Percentiles rank a stretch among this genome's conserved stretches.
Evolutionary conservation across 2,888 invertebrate genomes (phyloP).

Genomic region (Elgonia sp.): DNA sequence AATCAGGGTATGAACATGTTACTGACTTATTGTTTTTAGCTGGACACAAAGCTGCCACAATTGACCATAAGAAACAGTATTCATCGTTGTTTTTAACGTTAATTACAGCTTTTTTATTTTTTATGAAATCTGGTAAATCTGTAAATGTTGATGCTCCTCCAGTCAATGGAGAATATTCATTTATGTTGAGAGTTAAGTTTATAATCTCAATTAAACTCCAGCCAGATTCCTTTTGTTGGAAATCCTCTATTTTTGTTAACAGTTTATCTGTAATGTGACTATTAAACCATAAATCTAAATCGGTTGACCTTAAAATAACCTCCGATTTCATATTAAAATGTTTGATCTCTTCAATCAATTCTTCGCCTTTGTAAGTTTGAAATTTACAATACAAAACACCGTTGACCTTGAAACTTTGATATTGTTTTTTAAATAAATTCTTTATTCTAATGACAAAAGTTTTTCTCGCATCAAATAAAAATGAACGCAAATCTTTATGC

Average conservation of each 20-base stretch:
- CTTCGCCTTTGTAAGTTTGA: background rate
- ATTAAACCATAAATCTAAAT: constrained; percentile 32
- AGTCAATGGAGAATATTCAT: constrained; percentile 68
- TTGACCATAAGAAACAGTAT: no score
- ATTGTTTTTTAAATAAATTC: background rate
- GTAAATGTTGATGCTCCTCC: constrained; percentile 70
- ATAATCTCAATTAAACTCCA: no score
- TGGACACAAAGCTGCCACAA: constrained; percentile 74
- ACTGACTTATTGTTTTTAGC: constrained; percentile 32
- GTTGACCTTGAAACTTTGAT: constrained; percentile 1
- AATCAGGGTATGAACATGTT: constrained; percentile 72
- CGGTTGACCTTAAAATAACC: constrained; percentile 35
- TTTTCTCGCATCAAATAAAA: background rate
- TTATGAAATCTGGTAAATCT: constrained; percentile 70
- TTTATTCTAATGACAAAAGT: no score
- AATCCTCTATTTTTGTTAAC: constrained; percentile 43
- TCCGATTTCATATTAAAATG: constrained; percentile 8
- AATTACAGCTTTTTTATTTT: constrained; percentile 70
- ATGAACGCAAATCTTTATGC: constrained; percentile 7
- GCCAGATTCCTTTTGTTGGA: constrained; percentile 35
- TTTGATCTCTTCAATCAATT: constrained; percentile 29
- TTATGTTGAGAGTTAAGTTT: constrained; percentile 74
- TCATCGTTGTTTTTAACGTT: constrained; percentile 77
- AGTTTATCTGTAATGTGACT: constrained; percentile 40
- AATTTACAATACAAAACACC: constrained; percentile 20